These are phyloP conservation scores for Bombyx mandarina DNA, from an alignment of 1,140 invertebrate genomes.

Conservation along the genomic window DNA sequence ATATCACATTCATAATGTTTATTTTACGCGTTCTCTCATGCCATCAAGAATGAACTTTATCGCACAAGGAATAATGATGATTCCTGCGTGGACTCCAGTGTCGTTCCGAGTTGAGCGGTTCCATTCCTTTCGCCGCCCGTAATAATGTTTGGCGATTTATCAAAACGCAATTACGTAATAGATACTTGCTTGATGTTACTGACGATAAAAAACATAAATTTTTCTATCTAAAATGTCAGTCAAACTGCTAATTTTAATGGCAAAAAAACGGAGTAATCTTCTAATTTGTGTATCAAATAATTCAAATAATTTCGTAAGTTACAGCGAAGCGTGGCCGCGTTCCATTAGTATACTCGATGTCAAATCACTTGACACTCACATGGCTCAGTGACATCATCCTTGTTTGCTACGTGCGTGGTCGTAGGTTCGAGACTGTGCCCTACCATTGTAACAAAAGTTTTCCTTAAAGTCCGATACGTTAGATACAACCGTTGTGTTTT, in stretches of 20 bases:
- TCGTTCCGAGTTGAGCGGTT: slow-evolving; percentile 54
- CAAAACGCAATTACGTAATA: slow-evolving; percentile 70
- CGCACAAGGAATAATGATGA: slow-evolving; percentile 17
- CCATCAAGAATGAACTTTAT: slow-evolving; percentile 23
- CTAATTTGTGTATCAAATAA: no score
- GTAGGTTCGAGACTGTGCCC: no score
- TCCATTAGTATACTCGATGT: no score
- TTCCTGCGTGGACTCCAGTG: slow-evolving; percentile 25
- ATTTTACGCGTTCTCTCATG: slow-evolving; percentile 30
- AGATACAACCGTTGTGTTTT: no score
- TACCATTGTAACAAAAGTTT: no score
- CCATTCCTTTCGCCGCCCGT: slow-evolving; percentile 65
- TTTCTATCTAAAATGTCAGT: slow-evolving; percentile 11
- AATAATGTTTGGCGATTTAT: slow-evolving; percentile 69
- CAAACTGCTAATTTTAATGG: background rate
- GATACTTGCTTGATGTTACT: slow-evolving; percentile 59
- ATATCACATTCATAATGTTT: slow-evolving; percentile 48
- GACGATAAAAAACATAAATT: slow-evolving; percentile 55
- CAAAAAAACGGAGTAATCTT: no score
- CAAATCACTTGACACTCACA: no score
- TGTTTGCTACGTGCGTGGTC: no score
- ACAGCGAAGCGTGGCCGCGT: no score
- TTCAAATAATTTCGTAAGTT: no score
- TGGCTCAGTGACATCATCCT: no score
- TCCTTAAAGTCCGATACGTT: no score